Percentiles rank a stretch among this genome's conserved stretches.
Conservation (phyloP, 2,113 vertebrate species). For the Ptychochromis oligacanthus region DNA sequence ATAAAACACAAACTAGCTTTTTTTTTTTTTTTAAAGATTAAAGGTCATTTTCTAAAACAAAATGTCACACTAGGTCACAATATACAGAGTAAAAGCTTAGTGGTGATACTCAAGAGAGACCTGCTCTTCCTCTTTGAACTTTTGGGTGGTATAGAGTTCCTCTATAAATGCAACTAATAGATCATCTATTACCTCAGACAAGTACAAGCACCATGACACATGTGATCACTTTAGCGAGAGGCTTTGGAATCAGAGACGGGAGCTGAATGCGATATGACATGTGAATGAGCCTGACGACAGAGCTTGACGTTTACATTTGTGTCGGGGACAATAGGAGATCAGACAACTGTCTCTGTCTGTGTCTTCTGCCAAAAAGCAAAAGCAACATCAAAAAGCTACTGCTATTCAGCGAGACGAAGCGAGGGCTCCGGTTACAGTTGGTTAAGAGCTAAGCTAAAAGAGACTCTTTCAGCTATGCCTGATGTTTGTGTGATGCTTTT, state of each 20-base stretch:
- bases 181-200: constrained; percentile 64
- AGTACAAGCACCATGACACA: constrained; percentile 54
- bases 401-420: constrained; percentile 46
- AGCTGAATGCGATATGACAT: constrained; percentile 49
- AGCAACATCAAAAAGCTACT: constrained; percentile 70
- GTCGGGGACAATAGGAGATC: constrained; percentile 67
- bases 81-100: not conserved
- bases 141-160: constrained; percentile 56
- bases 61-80: not conserved
- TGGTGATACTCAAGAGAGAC: constrained; percentile 12
- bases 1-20: not conserved
- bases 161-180: constrained; percentile 72
- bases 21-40: not conserved
- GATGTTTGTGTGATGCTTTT: constrained; percentile 50
- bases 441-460: constrained; percentile 62
- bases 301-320: constrained; percentile 70
- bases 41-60: not conserved
- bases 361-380: constrained; percentile 55
- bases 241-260: constrained; percentile 48
- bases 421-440: constrained; percentile 59
- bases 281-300: constrained; percentile 69
- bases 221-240: constrained; percentile 42
- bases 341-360: constrained; percentile 69
- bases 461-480: constrained; percentile 60
- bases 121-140: constrained; percentile 67